A percentile compares a stretch with the other conserved stretches of the same genome.
Conservation (phyloP, 2,797 vertebrate genomes). For the Capromys pilorides region DNA sequence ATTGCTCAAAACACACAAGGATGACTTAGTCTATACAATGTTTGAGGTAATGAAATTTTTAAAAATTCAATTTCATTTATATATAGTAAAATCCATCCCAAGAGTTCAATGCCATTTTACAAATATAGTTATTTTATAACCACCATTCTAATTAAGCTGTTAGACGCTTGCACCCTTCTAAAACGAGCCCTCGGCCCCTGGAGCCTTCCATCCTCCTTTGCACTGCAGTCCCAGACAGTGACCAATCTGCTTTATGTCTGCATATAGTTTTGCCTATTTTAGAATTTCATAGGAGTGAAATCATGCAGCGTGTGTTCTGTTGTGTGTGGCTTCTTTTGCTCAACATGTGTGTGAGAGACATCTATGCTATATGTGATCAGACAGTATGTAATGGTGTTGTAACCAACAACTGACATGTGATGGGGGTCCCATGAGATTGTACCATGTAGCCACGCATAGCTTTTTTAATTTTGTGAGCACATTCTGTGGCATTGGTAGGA, state of each 20-base stretch:
- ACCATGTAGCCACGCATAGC: too few species aligned
- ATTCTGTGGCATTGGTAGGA: background rate
- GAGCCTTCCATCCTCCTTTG: background rate
- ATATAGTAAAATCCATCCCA: background rate
- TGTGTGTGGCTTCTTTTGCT: background rate
- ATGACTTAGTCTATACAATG: background rate
- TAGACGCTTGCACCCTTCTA: background rate
- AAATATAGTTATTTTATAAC: background rate
- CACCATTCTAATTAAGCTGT: background rate
- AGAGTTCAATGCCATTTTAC: background rate
- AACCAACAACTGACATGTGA: background rate
- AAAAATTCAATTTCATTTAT: background rate
- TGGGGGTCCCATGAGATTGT: background rate
- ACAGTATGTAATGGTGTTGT: rapidly evolving
- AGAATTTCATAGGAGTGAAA: background rate
- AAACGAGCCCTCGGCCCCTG: background rate
- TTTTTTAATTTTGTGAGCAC: background rate
- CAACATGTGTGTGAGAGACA: background rate
- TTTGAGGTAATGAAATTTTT: background rate
- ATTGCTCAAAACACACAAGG: background rate
- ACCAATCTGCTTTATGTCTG: background rate
- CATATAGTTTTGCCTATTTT: background rate
- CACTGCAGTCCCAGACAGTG: background rate
- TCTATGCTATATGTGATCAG: background rate
- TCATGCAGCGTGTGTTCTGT: background rate